Evolutionary conservation across 2,888 invertebrate species (phyloP), one percentile per base, ranked within the genome.

Genomic region (Tetanocera ferruginea): DNA sequence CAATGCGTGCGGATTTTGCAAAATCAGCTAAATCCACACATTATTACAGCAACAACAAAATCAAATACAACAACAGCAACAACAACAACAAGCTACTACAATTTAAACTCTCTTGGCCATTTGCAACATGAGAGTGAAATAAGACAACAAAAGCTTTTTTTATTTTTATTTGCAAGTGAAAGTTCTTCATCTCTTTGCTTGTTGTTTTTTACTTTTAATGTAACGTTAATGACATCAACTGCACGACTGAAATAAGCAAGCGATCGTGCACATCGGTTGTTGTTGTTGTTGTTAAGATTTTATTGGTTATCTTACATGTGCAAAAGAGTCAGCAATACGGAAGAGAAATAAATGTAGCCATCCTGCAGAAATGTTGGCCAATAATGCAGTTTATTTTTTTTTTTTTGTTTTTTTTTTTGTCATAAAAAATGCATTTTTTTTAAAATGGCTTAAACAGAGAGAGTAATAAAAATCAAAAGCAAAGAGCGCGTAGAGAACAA

Each of bases 201-300:
- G 9, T 19, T n/a, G n/a, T 4, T 34, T 23, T 57, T 28, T 8
- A 34, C 34, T 66, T 66, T 31, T 5, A 19, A 55, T 17, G 19
- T 17, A 70, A 28, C 75, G 77, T 77, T 75, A 77, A 60, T 79
- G 77, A 79, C 79, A 77, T 70, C 79, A 76, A 66, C 71, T 66
- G 69, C 67, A 62, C 72, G 78, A 51, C 31, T 51, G 5, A 71
- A 71, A 34, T 14, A 67, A 67, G 55, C 28, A 28, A 72, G 37
- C 57, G 76, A 76, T 73, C 78, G 51, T 66, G 23, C 37, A 76
- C 43, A 19, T 74, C 75, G 62, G 52, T 74, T 55, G 66, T 66
- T 67, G 71, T 70, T 69, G 51, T 51, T 71, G 67, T 79, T 72
- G 75, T 66, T 51, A 64, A 74, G 75, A 77, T 37, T 34, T 69